phyloP scores from a whole-genome alignment of 2,797 vertebrate genomes.

The Micromesistius poutassou region DNA sequence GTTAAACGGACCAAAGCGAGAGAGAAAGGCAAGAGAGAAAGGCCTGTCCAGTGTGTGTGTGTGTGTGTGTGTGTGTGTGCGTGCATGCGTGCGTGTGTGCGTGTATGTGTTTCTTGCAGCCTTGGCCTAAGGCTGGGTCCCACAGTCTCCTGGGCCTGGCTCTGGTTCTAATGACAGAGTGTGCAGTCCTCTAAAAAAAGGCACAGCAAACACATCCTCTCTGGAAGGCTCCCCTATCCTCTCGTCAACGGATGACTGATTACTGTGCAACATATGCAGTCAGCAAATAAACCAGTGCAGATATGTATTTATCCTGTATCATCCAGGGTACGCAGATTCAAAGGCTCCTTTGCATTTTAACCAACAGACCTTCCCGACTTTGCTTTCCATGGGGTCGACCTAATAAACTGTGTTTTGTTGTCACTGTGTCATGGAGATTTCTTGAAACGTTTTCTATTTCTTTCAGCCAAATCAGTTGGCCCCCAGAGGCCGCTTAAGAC shows the following conservation, averaged over 20 bases:
- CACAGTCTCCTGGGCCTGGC: conserved; percentile 42
- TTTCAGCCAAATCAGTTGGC: background rate
- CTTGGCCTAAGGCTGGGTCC: conserved; percentile 35
- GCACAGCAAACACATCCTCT: conserved; percentile 41
- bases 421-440: background rate
- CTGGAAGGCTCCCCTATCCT: conserved; percentile 40
- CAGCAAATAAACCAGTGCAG: background rate
- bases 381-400: background rate
- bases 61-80: conserved; percentile 16
- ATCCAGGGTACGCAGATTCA: background rate
- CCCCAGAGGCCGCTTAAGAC: background rate
- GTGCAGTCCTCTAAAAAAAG: conserved; percentile 54
- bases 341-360: background rate
- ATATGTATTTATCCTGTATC: background rate
- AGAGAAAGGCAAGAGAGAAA: conserved; percentile 23
- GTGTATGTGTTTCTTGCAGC: conserved; percentile 21
- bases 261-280: background rate
- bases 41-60: background rate
- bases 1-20: conserved; percentile 52
- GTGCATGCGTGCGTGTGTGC: conserved; percentile 13
- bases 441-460: background rate
- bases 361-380: background rate
- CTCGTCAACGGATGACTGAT: conserved; percentile 32
- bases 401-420: background rate
- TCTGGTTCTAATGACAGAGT: conserved; percentile 65